Percentiles rank a stretch among this genome's conserved stretches.
These are phyloP conservation scores for Crotalus horridus DNA, from an alignment of 2,113 vertebrate species.

Conservation along the genomic window DNA sequence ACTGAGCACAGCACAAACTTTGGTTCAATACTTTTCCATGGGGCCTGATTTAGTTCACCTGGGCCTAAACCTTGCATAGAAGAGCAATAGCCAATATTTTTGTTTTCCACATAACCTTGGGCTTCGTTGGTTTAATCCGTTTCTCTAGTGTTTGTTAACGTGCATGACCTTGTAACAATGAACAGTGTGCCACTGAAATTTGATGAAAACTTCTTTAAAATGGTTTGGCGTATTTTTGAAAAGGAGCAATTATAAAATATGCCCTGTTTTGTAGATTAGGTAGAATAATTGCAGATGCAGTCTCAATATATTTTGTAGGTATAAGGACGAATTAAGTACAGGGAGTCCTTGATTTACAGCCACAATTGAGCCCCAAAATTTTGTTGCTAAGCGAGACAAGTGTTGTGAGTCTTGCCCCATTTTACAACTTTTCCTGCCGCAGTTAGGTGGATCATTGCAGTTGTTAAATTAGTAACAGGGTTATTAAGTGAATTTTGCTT, in stretches of 20 bases:
- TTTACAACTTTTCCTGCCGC: neutral
- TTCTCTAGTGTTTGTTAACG: neutral
- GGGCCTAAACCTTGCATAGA: too few species aligned
- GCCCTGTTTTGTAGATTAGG: constrained; percentile 32
- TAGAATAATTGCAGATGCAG: constrained; percentile 26
- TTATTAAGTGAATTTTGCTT: neutral
- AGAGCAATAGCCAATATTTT: too few species aligned
- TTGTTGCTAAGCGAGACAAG: neutral
- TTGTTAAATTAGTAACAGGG: neutral
- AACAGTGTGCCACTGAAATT: constrained; percentile 42
- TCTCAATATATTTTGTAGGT: constrained; percentile 37
- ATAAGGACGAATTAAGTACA: neutral
- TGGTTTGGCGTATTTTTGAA: constrained; percentile 14
- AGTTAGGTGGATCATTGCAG: neutral
- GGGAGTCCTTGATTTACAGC: neutral
- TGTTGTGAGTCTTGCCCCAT: neutral
- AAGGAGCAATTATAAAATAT: constrained; percentile 27
- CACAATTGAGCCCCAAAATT: neutral
- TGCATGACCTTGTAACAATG: constrained; percentile 20
- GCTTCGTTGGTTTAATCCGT: neutral
- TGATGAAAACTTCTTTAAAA: constrained; percentile 6
- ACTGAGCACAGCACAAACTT: too few species aligned
- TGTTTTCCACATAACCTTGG: too few species aligned
- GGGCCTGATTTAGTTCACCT: too few species aligned
- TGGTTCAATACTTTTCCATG: too few species aligned